These are phyloP conservation scores for Heliothis virescens DNA, from an alignment of 1,140 invertebrate species.

Conservation along the genomic window DNA sequence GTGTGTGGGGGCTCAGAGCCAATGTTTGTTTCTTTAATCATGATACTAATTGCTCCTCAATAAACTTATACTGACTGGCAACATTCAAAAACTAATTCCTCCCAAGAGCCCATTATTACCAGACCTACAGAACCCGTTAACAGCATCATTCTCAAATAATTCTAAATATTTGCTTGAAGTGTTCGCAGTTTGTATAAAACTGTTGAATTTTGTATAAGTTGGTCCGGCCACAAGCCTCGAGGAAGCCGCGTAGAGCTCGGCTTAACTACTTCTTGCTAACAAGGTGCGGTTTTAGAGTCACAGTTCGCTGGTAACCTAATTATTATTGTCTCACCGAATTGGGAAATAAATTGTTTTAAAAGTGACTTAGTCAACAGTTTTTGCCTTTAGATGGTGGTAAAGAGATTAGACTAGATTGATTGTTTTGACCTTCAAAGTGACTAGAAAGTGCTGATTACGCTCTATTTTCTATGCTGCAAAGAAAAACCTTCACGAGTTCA, in stretches of 20 bases:
- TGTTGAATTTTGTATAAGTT: slow-evolving; percentile 40
- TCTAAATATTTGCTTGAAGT: slow-evolving; percentile 12
- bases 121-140: background rate
- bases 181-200: slow-evolving; percentile 23
- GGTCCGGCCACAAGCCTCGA: slow-evolving; percentile 2
- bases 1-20: no score
- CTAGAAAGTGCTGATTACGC: no score
- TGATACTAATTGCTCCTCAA: background rate
- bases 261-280: slow-evolving; percentile 7
- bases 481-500: background rate
- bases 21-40: no score
- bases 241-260: background rate
- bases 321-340: slow-evolving; percentile 8
- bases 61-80: background rate
- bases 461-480: background rate
- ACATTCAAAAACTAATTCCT: background rate
- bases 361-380: no score
- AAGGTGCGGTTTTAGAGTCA: slow-evolving; percentile 6
- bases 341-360: no score
- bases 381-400: no score
- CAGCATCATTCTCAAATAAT: slow-evolving; percentile 1
- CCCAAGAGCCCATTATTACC: background rate
- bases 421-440: no score
- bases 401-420: no score
- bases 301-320: slow-evolving; percentile 5